phyloP scores from a whole-genome alignment of 2,113 vertebrate genomes.

The Rhombomys opimus region DNA sequence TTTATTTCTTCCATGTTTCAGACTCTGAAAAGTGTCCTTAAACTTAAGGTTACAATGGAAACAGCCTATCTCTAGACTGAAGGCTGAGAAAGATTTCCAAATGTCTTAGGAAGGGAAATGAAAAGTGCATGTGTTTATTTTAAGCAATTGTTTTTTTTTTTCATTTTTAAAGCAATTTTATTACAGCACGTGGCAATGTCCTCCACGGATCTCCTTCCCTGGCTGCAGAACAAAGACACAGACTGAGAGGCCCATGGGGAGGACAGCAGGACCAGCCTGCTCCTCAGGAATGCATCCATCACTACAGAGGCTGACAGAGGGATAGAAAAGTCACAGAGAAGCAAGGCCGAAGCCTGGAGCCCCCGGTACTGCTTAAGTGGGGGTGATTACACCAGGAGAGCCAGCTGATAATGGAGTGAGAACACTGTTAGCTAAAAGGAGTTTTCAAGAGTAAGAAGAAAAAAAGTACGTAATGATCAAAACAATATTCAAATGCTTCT shows the following conservation, averaged over 20 bases:
- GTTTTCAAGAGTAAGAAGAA: neutral
- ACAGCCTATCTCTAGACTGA: neutral
- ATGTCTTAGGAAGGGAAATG: neutral
- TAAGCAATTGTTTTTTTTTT: neutral
- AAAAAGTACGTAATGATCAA: neutral
- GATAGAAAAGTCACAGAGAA: neutral
- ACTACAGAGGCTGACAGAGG: neutral
- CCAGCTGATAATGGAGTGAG: neutral
- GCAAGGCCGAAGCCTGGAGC: neutral
- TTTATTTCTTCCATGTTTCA: neutral
- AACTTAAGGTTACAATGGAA: neutral
- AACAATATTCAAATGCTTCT: neutral
- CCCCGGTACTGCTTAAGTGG: neutral
- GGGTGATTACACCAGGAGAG: too few species aligned
- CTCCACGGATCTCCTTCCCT: neutral
- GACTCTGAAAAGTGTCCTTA: neutral
- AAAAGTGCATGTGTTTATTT: neutral
- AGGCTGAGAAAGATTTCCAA: neutral
- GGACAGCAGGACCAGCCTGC: neutral
- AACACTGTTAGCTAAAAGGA: neutral
- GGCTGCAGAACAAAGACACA: neutral
- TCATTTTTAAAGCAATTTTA: neutral
- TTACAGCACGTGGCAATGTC: neutral
- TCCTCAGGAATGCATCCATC: neutral
- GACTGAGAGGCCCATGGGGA: neutral